These are phyloP conservation scores for Proterorhinus semilunaris DNA, from an alignment of 2,113 vertebrate species.

Conservation along the genomic window DNA sequence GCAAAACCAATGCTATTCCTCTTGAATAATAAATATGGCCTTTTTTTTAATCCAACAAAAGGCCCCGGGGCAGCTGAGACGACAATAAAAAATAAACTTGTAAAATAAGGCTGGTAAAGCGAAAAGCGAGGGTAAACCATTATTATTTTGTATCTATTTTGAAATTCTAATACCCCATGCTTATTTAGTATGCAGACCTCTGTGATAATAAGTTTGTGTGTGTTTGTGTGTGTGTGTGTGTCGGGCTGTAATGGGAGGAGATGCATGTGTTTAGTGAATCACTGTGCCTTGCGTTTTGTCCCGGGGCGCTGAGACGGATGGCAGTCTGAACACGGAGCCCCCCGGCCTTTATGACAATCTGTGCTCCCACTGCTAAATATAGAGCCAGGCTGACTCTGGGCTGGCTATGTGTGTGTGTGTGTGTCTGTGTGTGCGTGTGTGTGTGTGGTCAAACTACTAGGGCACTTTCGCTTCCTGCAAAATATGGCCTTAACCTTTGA, in stretches of 20 bases:
- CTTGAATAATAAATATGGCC: too few relatives aligned
- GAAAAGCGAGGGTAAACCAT: too few relatives aligned
- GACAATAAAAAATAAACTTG: too few relatives aligned
- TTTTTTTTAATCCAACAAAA: too few relatives aligned
- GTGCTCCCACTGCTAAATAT: constrained; percentile 73
- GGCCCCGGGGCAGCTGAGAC: too few relatives aligned
- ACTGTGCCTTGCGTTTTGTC: constrained; percentile 29
- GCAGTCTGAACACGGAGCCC: constrained; percentile 68
- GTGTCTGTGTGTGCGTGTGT: not conserved
- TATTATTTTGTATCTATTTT: too few relatives aligned
- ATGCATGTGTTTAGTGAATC: constrained; percentile 37
- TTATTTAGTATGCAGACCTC: not conserved
- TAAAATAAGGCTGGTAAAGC: too few relatives aligned
- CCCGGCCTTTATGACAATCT: constrained; percentile 69
- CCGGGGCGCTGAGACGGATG: constrained; percentile 47
- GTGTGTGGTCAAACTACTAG: constrained; percentile 3
- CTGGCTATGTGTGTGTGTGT: not conserved
- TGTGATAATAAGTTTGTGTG: not conserved
- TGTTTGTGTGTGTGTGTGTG: not conserved
- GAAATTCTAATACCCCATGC: too few relatives aligned
- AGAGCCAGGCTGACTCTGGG: constrained; percentile 45
- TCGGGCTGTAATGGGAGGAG: not conserved
- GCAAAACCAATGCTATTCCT: too few relatives aligned
- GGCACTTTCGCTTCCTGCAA: constrained; percentile 34
- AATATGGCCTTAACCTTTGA: constrained; percentile 12